phyloP scores from a whole-genome alignment of 2,113 vertebrate genomes.

The Gymnocephalus cernua region DNA sequence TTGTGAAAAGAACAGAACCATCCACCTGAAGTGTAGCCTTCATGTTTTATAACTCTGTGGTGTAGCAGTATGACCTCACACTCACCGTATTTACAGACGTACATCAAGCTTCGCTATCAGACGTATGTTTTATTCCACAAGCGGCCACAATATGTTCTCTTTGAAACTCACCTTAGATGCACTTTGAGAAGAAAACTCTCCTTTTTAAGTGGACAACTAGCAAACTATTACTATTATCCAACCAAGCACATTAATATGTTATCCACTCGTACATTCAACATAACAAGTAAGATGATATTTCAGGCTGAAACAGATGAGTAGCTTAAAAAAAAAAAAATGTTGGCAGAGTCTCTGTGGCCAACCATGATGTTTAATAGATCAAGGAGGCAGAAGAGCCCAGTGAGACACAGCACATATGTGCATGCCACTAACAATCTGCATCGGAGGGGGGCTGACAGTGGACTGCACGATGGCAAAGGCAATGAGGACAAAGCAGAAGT shows the following conservation, averaged over 20 bases:
- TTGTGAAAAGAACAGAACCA: background rate
- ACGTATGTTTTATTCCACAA: conserved; percentile 7
- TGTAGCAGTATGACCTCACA: conserved; percentile 10
- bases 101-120: conserved; percentile 22
- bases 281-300: background rate
- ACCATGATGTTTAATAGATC: conserved; percentile 56
- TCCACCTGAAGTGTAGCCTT: conserved; percentile 39
- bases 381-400: conserved; percentile 31
- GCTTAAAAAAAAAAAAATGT: background rate
- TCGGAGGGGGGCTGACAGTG: background rate
- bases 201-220: background rate
- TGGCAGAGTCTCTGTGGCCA: conserved; percentile 19
- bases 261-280: background rate
- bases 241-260: background rate
- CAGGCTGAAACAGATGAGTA: conserved; percentile 13
- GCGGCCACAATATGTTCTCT: background rate
- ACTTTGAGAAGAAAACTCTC: conserved; percentile 4
- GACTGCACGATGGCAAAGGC: conserved; percentile 29
- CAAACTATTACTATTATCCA: background rate
- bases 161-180: conserved; percentile 2
- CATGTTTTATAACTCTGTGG: conserved; percentile 17
- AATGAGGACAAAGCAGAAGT: conserved; percentile 16
- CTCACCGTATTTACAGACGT: background rate
- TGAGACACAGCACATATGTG: conserved; percentile 45
- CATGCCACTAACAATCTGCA: conserved; percentile 28